Evolutionary conservation across 2,888 invertebrate genomes (phyloP), one percentile per base, ranked within the genome.

Genomic region (Alitta virens): DNA sequence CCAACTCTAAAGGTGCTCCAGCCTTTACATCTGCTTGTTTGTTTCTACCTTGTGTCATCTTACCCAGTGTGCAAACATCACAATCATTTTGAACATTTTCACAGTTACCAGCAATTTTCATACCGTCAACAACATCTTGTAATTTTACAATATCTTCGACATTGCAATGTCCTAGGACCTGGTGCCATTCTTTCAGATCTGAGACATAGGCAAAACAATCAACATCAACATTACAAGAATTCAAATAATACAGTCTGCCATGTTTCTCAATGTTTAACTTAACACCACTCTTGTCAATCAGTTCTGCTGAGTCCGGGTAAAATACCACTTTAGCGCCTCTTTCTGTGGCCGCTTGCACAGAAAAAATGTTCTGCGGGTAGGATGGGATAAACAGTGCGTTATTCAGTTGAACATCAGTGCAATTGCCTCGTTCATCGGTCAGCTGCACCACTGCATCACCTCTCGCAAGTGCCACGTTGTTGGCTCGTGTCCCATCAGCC

Each of bases 331-430:
- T 53, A 21, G 63, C 63, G 16, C 67, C 67, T 26, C 53, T 46
- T 14, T 56, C 51, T 33, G 60, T 62, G 18, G 67, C 68, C 21
- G 63, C 67, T 55, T 60, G 46, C n/a, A 68, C 68, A 2, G 63
- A 65, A 49, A 68, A 65, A 16, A 68, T 64, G 27, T 63, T 52
- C 42, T 61, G 66, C n/a, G 57, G 57, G 53, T 54, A 68, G n/a
- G 63, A 52, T 40, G 67, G 67, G 3, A 64, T 43, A 40, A 56
- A 60, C 23, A 69, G 52, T 16, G 67, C 68, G 52, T 68, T 64
- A 62, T 64, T 49, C 5, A 66, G 43, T 14, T n/a, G 43, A 12
- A 56, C 55, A 16, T 55, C 58, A 1, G 38, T 27, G 12, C 7
- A 12, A 7, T 40, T 56, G 7, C 42, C 56, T 9, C 23, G 12